A percentile compares a stretch with the other conserved stretches of the same genome.
Evolutionary conservation across 23 tunicate genomes (phyloP).

Genomic region (Pegea sp.): DNA sequence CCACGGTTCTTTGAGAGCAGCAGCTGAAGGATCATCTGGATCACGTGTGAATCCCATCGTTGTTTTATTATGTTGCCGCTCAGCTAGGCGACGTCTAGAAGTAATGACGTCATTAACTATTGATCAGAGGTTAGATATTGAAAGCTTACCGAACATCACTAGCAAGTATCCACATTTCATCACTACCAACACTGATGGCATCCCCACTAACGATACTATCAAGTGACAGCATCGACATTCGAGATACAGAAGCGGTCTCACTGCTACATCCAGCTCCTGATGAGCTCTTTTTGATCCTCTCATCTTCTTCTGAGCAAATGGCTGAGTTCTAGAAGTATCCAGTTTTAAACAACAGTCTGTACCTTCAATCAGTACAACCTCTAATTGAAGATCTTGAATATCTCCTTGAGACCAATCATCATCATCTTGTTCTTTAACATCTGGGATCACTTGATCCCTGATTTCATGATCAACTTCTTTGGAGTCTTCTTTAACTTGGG

Average conservation of each 20-base stretch:
- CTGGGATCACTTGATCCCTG: neutral
- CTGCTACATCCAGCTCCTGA: constrained; percentile 37
- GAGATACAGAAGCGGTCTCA: constrained; percentile 77
- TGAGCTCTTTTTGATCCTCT: constrained; percentile 4
- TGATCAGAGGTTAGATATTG: neutral
- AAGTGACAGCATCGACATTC: constrained; percentile 77
- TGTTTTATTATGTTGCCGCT: constrained; percentile 13
- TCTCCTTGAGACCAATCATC: constrained; percentile 94
- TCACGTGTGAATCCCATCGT: constrained; percentile 58
- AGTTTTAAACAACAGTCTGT: neutral
- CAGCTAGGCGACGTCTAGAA: constrained; percentile 40
- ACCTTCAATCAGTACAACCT: constrained; percentile 1
- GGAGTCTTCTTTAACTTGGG: neutral
- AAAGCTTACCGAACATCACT: constrained; percentile 51
- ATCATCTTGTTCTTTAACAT: constrained; percentile 13
- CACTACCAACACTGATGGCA: constrained; percentile 58
- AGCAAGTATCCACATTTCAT: constrained; percentile 70
- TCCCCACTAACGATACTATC: constrained; percentile 88
- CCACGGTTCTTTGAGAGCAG: constrained; percentile 96
- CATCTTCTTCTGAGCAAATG: neutral
- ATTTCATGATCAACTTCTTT: neutral
- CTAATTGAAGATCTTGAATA: constrained; percentile 62
- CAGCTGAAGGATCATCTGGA: constrained; percentile 98
- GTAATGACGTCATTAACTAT: too few relatives aligned
- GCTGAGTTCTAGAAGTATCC: neutral